Base-by-base conservation (phyloP, 2,113 vertebrate genomes). In the Malurus melanocephalus region DNA sequence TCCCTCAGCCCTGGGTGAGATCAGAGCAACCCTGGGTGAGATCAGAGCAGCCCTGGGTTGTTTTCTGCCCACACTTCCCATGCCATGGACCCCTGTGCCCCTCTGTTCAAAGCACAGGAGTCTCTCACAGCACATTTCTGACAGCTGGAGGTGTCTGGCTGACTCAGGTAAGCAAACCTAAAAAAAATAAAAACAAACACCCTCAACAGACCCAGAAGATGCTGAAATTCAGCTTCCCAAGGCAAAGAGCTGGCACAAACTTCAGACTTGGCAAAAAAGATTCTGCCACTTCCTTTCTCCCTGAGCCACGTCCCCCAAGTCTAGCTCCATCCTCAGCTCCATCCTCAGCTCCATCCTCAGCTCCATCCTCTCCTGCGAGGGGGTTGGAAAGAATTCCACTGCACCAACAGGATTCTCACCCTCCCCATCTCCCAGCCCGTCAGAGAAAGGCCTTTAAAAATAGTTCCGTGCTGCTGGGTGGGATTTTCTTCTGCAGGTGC, bases 401-500 rank as follows among this genome's bases (percentile, higher is more conserved):
- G 60, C 10, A 30, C 84, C 67, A 67, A 80, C 74, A 93, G 86
- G 78, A 48, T 87, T 85, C 84, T 79, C 72, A 76, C 71, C 86
- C 92, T 57, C 67, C 62, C 78, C 43, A 55, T 76, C 91, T 94
- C 87, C 80, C 90, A 85, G 61, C 69, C 90, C 1, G 8, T n/a
- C 16, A 13, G 74, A 71, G 65, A 86, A 71, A 69, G 55, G 59
- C 45, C 52, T 93, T 94, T 93, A 93, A 93, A 96, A 95, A 94
- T 91, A 93, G 90, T 69, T 79, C 7, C 2, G 3, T 73, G 86
- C 62, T 88, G 62, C 92, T 92, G 86, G 90, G 94, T 93, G 88
- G 93, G 92, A 94, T 85, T 94, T 94, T 94, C 94, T 92, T 49
- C 80, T 40, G 78, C 83, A 95, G 92, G 90, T 94, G 88, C 86